Conservation (phyloP, 2,888 invertebrate species). For the Polymixis lichenea region DNA sequence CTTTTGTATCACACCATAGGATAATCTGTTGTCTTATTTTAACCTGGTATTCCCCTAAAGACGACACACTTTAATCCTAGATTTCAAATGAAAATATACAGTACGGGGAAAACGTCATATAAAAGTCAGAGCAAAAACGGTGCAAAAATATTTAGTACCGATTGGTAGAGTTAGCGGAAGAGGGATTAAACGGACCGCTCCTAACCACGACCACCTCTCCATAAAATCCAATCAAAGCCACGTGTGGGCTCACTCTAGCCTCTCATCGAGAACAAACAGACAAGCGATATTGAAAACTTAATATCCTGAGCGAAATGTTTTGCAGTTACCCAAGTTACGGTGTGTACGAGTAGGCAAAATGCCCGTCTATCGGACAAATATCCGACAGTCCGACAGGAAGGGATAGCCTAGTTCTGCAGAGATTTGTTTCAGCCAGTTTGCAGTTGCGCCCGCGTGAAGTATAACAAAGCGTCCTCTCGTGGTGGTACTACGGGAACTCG, state of each 20-base stretch:
- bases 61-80: neutral
- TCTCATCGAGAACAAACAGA: constrained; percentile 38
- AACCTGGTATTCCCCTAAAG: neutral
- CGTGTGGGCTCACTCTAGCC: constrained; percentile 7
- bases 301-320: constrained; percentile 70
- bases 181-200: constrained; percentile 30
- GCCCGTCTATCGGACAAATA: constrained; percentile 70
- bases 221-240: constrained; percentile 49
- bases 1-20: neutral
- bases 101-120: neutral
- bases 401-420: constrained; percentile 73
- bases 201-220: constrained; percentile 26
- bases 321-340: constrained; percentile 61
- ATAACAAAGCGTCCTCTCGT: constrained; percentile 63
- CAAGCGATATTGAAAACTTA: constrained; percentile 73
- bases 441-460: constrained; percentile 66
- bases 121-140: constrained; percentile 6
- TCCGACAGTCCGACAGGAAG: constrained; percentile 72
- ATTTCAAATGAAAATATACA: neutral
- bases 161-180: constrained; percentile 5
- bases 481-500: constrained; percentile 49
- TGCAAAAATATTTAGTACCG: constrained; percentile 12
- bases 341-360: constrained; percentile 62
- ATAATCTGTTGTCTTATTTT: neutral
- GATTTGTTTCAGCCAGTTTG: constrained; percentile 77